phyloP scores from a whole-genome alignment of 1,140 invertebrate genomes.

The Oreohelix idahoensis region DNA sequence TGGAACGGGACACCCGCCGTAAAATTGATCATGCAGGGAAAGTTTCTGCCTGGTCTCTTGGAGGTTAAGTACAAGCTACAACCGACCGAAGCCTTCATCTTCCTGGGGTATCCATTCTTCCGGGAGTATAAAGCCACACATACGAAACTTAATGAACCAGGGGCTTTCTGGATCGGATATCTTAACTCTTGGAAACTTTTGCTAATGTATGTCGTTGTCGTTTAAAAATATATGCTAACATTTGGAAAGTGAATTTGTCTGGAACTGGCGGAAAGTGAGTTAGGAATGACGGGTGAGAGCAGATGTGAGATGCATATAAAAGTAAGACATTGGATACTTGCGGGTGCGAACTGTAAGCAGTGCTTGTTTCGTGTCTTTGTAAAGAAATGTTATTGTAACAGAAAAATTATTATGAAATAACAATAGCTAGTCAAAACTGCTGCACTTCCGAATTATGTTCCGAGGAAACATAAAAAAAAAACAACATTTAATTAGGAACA shows the following conservation, averaged over 20 bases:
- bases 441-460: too few relatives aligned
- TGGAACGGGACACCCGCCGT: background rate
- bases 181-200: background rate
- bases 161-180: background rate
- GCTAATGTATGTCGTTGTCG: background rate
- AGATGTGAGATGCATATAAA: too few relatives aligned
- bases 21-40: background rate
- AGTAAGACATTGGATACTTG: too few relatives aligned
- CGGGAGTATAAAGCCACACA: background rate
- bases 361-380: too few relatives aligned
- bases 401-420: too few relatives aligned
- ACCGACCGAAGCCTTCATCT: background rate
- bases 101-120: background rate
- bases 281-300: too few relatives aligned
- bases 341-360: too few relatives aligned
- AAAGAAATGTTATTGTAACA: too few relatives aligned
- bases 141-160: background rate
- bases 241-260: background rate
- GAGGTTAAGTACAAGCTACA: background rate
- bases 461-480: too few relatives aligned
- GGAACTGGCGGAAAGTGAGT: background rate
- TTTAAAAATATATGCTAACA: background rate
- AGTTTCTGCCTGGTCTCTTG: background rate
- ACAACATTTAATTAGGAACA: too few relatives aligned
- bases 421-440: too few relatives aligned